A percentile compares a stretch with the other conserved stretches of the same genome.
Conservation (phyloP, 2,113 vertebrate species). For the Corythaeola cristata region DNA sequence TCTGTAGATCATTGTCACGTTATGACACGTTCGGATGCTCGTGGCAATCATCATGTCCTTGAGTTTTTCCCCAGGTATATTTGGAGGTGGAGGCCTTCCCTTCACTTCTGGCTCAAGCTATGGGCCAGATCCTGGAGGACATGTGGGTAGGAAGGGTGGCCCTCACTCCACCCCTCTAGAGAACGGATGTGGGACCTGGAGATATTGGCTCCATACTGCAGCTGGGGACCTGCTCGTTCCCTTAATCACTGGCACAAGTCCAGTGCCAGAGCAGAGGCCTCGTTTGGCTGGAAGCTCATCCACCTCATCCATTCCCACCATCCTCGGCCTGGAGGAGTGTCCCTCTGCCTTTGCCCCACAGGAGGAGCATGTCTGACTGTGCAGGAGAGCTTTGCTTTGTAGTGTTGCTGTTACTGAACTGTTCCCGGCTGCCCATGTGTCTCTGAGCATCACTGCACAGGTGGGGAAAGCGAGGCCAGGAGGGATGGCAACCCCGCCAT, state of each 20-base stretch:
- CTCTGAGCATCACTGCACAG: background rate
- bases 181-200: background rate
- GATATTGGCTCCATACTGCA: background rate
- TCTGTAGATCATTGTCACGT: too few species aligned
- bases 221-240: background rate
- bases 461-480: background rate
- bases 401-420: background rate
- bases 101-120: background rate
- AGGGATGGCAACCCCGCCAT: background rate
- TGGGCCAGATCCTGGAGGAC: background rate
- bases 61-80: background rate
- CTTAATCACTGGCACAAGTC: background rate
- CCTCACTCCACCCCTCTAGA: background rate
- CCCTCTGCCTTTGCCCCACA: background rate
- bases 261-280: background rate
- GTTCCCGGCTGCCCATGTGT: background rate
- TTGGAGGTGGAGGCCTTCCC: background rate
- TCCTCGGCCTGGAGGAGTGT: background rate
- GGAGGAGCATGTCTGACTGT: rapidly evolving
- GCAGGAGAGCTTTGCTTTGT: background rate
- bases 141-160: background rate
- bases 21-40: too few species aligned
- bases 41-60: background rate
- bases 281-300: background rate
- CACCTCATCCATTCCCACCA: background rate